phyloP scores from a whole-genome alignment of 2,797 vertebrate genomes.

The Myripristis jacobus region DNA sequence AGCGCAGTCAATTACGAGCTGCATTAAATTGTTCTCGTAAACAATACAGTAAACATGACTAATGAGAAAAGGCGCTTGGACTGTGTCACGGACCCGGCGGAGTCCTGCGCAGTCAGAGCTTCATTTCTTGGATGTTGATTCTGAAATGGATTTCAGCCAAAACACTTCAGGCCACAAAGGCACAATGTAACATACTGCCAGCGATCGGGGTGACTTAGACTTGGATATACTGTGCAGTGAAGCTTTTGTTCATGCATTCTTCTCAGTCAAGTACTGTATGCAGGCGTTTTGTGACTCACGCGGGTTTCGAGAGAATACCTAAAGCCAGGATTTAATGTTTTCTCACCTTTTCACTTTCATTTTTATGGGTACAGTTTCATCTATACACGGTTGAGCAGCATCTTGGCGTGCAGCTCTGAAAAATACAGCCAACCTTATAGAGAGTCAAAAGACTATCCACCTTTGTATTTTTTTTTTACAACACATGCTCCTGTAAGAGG shows the following conservation, averaged over 20 bases:
- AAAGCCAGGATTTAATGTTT: slow-evolving; percentile 18
- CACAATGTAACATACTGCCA: slow-evolving; percentile 66
- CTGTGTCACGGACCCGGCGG: slow-evolving; percentile 47
- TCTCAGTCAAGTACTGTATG: slow-evolving; percentile 53
- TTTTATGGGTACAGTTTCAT: slow-evolving; percentile 28
- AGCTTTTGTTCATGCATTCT: slow-evolving; percentile 39
- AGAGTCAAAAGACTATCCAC: slow-evolving; percentile 30
- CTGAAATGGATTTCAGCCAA: slow-evolving; percentile 74
- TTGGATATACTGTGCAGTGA: slow-evolving; percentile 66
- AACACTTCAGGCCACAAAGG: slow-evolving; percentile 66
- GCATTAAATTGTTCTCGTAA: slow-evolving; percentile 70
- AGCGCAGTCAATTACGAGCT: slow-evolving; percentile 57
- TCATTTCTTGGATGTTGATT: slow-evolving; percentile 75
- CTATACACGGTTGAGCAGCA: slow-evolving; percentile 7
- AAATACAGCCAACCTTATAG: slow-evolving; percentile 17
- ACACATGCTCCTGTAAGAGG: slow-evolving; percentile 1
- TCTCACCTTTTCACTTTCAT: slow-evolving; percentile 27
- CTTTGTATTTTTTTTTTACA: slow-evolving; percentile 26
- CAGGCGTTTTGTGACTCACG: slow-evolving; percentile 51
- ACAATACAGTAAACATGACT: slow-evolving; percentile 69
- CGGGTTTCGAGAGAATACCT: slow-evolving; percentile 29
- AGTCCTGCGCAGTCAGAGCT: slow-evolving; percentile 64
- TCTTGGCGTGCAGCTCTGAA: slow-evolving; percentile 19
- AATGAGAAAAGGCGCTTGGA: slow-evolving; percentile 69
- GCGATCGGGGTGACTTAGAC: slow-evolving; percentile 67